phyloP scores from a whole-genome alignment of 2,888 invertebrate species.

The Drosophila rellima region DNA sequence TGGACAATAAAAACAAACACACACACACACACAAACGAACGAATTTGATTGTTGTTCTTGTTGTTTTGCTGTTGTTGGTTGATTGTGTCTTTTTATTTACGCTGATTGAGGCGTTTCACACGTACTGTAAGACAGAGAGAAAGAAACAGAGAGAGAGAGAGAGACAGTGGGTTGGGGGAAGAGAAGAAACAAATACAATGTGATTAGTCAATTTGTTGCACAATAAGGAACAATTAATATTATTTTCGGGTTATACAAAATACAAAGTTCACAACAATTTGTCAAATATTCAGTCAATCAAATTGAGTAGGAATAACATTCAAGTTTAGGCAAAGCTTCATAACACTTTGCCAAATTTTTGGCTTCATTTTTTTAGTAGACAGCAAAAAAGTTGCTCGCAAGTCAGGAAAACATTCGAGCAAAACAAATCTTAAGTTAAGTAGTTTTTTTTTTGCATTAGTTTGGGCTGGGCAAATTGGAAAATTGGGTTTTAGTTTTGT shows the following conservation, averaged over 20 bases:
- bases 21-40: constrained; percentile 57
- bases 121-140: constrained; percentile 91
- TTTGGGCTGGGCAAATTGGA: constrained; percentile 17
- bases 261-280: constrained; percentile 40
- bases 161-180: constrained; percentile 27
- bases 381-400: constrained; percentile 38
- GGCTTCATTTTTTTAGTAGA: constrained; percentile 40
- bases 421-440: constrained; percentile 35
- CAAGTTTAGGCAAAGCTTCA: constrained; percentile 45
- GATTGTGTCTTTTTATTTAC: constrained; percentile 83
- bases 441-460: constrained; percentile 32
- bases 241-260: constrained; percentile 54
- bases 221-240: constrained; percentile 23
- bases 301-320: constrained; percentile 58
- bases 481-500: constrained; percentile 1
- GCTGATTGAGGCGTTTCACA: constrained; percentile 95
- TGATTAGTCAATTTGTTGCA: constrained; percentile 69
- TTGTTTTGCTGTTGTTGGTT: constrained; percentile 57
- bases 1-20: constrained; percentile 59
- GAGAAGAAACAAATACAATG: constrained; percentile 65
- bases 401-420: constrained; percentile 47
- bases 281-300: constrained; percentile 58
- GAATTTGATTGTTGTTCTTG: constrained; percentile 53
- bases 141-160: constrained; percentile 66
- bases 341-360: constrained; percentile 6